Evolutionary conservation across 2,888 invertebrate species (phyloP), one percentile per base, ranked within the genome.

Genomic region (Callyntrura sp.): DNA sequence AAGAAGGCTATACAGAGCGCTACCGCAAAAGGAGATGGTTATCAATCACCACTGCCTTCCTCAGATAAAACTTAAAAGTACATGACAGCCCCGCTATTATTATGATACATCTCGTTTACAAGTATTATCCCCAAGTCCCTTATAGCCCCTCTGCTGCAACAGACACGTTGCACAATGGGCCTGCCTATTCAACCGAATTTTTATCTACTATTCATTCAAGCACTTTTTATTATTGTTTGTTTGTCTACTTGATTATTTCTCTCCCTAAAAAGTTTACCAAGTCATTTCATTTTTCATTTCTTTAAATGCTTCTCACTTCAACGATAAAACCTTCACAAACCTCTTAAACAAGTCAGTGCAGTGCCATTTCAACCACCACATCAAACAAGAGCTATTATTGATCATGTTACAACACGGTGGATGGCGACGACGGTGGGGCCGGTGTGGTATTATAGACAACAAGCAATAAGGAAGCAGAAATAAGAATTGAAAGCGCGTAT

Each of bases 11-110:
- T 70, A n/a, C n/a, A n/a, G n/a, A n/a, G n/a, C 70, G 70, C n/a
- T 55, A 70, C 70, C 84, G 43, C 55, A 84, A 70, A 55, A 84
- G 70, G 55, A 84, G 25, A 83, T 83, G 48, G 35, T 68, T 48
- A 83, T 83, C 82, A 83, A 83, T 83, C 82, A 83, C 65, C 68
- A 48, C 6, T n/a, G n/a, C n/a, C 25, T 35, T 83, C 65, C 65
- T 65, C 65, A 23, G 65, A 4, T 43, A 60, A 60, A 70, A 70
- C 43, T 70, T 35, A 35, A 28, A 68, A 35, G 11, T 8, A 48
- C 45, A 73, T 60, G 60, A 60, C 60, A 60, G 17, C 4, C 3
- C 17, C 17, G 60, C 60, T 60, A 60, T 60, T 60, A 60, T 73
- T 73, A 73, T 45, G 73, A 73, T 68, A 35, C 20, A 73, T 45